phyloP scores from a whole-genome alignment of 1,140 invertebrate genomes.

The Eueides isabella region DNA sequence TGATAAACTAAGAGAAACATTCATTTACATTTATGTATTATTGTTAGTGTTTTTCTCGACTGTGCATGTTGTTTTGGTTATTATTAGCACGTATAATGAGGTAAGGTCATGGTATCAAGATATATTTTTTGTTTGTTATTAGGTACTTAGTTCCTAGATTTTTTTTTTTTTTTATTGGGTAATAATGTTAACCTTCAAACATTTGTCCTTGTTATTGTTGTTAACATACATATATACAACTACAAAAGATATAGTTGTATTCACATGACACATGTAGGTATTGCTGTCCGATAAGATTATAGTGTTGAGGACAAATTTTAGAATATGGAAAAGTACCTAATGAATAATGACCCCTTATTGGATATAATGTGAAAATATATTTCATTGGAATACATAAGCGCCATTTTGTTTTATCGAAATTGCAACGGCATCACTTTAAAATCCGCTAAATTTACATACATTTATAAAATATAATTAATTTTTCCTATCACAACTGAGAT shows the following conservation, averaged over 20 bases:
- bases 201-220: neutral
- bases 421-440: too few relatives aligned
- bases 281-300: neutral
- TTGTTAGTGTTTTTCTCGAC: slow-evolving; percentile 86
- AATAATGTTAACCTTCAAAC: neutral
- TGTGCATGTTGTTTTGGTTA: slow-evolving; percentile 84
- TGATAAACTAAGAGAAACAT: slow-evolving; percentile 88
- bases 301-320: neutral
- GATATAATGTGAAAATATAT: neutral
- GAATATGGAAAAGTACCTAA: neutral
- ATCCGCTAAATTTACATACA: too few relatives aligned
- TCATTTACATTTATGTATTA: slow-evolving; percentile 89
- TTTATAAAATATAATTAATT: too few relatives aligned
- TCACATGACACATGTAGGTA: neutral
- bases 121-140: neutral
- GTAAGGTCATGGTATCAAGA: slow-evolving; percentile 45
- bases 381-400: neutral
- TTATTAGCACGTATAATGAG: slow-evolving; percentile 79
- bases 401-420: too few relatives aligned
- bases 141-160: neutral
- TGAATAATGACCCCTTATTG: neutral
- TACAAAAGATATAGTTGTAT: neutral
- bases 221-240: neutral
- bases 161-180: neutral
- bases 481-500: too few relatives aligned